phyloP scores from a whole-genome alignment of 2,113 vertebrate genomes.

The Bubo blakistoni region DNA sequence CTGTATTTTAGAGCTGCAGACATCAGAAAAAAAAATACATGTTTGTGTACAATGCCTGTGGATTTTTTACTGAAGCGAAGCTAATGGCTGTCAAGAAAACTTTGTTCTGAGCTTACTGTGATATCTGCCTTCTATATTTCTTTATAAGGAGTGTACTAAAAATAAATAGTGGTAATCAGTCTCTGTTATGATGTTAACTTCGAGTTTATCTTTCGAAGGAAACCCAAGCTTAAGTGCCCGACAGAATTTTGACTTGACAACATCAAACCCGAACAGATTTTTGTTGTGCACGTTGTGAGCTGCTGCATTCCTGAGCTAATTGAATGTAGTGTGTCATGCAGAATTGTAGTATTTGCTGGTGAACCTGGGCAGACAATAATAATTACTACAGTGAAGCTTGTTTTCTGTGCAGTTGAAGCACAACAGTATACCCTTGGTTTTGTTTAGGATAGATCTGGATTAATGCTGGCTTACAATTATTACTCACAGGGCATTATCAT shows the following conservation, averaged over 20 bases:
- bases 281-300: not conserved
- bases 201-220: not conserved
- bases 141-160: not conserved
- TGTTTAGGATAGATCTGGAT: slow-evolving; percentile 39
- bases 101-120: not conserved
- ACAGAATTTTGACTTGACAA: not conserved
- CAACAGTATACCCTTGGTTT: slow-evolving; percentile 17
- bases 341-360: not conserved
- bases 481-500: slow-evolving; percentile 56
- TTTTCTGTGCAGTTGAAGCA: slow-evolving; percentile 7
- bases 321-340: not conserved
- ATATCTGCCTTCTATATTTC: not conserved
- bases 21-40: not conserved
- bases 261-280: not conserved
- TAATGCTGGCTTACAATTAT: slow-evolving; percentile 51
- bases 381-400: not conserved
- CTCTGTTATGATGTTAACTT: not conserved
- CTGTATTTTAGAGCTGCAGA: not conserved
- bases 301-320: not conserved
- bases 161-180: not conserved
- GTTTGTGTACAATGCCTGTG: not conserved
- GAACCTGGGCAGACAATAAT: not conserved
- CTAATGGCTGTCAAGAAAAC: not conserved
- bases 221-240: not conserved
- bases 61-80: not conserved